Evolutionary conservation across 1,140 invertebrate genomes (phyloP).

Genomic region (Trichomalopsis sarcophagae): DNA sequence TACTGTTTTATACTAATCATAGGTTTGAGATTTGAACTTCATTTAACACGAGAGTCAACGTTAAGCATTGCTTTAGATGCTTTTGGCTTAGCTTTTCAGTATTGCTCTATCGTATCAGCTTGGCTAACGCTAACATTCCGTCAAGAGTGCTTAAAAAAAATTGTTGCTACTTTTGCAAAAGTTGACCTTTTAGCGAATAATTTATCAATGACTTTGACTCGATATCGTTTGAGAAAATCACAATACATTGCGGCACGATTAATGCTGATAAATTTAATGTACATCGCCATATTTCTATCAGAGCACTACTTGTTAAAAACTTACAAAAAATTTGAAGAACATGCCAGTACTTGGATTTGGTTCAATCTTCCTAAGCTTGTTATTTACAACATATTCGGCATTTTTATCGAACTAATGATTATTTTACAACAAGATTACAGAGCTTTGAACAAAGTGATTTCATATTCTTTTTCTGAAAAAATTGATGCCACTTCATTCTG

Average conservation of each 20-base stretch:
- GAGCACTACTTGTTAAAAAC: background rate
- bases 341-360: slow-evolving; percentile 2
- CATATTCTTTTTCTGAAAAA: background rate
- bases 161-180: background rate
- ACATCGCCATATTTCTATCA: background rate
- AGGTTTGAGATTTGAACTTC: background rate
- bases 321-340: slow-evolving; percentile 30
- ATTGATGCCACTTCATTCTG: background rate
- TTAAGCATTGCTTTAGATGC: slow-evolving; percentile 4
- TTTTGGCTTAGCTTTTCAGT: slow-evolving; percentile 21
- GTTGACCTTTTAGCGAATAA: background rate
- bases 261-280: background rate
- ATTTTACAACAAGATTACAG: slow-evolving; percentile 12
- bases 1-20: background rate
- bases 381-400: background rate
- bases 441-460: slow-evolving; percentile 2
- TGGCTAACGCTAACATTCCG: slow-evolving; percentile 19
- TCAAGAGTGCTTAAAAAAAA: background rate
- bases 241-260: background rate
- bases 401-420: slow-evolving; percentile 13
- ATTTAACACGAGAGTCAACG: slow-evolving; percentile 14
- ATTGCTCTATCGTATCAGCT: background rate
- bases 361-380: slow-evolving; percentile 19
- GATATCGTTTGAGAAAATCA: background rate
- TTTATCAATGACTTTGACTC: background rate